Evolutionary conservation across 1,140 invertebrate genomes (phyloP), one percentile per base, ranked within the genome.

Genomic region (Nasonia longicornis): DNA sequence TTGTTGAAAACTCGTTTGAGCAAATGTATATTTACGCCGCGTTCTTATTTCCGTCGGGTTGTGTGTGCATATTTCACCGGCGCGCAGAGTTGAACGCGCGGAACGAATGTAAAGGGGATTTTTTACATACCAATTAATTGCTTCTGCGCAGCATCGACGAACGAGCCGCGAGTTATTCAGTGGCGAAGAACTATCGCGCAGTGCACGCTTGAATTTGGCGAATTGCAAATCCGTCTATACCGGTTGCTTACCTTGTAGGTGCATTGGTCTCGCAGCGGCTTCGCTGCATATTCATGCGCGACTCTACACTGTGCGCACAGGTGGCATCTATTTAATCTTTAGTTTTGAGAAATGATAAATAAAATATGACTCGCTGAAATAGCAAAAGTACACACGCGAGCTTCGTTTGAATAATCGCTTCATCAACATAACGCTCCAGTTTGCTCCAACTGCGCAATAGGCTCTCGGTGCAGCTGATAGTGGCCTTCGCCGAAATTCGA

Each of bases 261-360:
- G 52, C 45, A 75, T 63, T n/a, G 26, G 16, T 75, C 52, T 35
- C 31, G 31, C 3, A 35, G 29, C 38, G 48, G 3, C 35, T 38
- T 67, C 8, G 22, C 11, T 67, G 64, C 16, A 67, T 67, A 67
- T 67, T 67, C 64, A 67, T 67, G 26, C 58, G 52, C 20, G 14
- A 6, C 63, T 8, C 63, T 22, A 6, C 8, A 52, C 16, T 42
- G 38, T 3, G 7, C 38, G 38, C 52, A 20, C 52, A 58, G 52
- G 64, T 67, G 64, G 29, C 29, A 67, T 31, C 64, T 67, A 67
- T 29, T 67, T 67, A 12, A 67, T 67, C 64, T 67, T 67, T 29
- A 11, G 14, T 67, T 58, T 58, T 58, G 52, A 58, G 52, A 58
- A 58, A n/a, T n/a, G 52, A 58, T 58, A 58, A 58, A 58, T 58